Evolutionary conservation across 2,888 invertebrate genomes (phyloP), one percentile per base, ranked within the genome.

Genomic region (Osmoderma eremita): DNA sequence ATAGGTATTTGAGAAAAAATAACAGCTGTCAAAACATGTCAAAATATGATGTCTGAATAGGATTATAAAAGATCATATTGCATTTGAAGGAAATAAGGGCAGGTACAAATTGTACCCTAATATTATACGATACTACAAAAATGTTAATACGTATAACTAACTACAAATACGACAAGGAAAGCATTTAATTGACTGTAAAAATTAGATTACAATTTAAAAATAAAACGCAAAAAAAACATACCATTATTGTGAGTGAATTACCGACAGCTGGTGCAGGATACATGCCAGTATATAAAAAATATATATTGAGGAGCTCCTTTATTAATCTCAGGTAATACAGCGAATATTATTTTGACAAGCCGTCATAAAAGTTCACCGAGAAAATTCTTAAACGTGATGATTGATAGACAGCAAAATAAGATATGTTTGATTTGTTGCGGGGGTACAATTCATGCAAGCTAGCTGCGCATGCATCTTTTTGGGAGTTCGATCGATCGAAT

Each of bases 381-480:
- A 41, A 30, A 24, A 63, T 36, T 53, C 63, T 36, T 42, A 67
- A 70, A 67, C 72, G 71, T 69, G 66, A 67, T 69, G 67, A 74
- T 74, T 77, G 75, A 78, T 76, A 72, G 78, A 76, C 78, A 77
- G 76, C 69, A 72, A 69, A 76, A 78, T 75, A 72, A 73, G 71
- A 70, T 76, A 63, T 70, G 65, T 49, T 36, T 20, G 49, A 65
- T 53, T 65, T 54, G 58, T 61, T 18, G 12, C 13, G 18, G 71
- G 70, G 70, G 68, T 70, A 72, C 64, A 54, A 64, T 71, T 71
- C 68, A 68, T 30, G 6, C 68, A 69, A 71, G 70, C 65, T 71
- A 71, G 71, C 74, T 74, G 63, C 64, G 72, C 71, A 71, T 69
- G 73, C 68, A 66, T 42, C 67, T 70, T 73, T 76, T 75, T 76